Base-by-base conservation (phyloP, 2,888 invertebrate genomes). In the Esperia sulphurella region DNA sequence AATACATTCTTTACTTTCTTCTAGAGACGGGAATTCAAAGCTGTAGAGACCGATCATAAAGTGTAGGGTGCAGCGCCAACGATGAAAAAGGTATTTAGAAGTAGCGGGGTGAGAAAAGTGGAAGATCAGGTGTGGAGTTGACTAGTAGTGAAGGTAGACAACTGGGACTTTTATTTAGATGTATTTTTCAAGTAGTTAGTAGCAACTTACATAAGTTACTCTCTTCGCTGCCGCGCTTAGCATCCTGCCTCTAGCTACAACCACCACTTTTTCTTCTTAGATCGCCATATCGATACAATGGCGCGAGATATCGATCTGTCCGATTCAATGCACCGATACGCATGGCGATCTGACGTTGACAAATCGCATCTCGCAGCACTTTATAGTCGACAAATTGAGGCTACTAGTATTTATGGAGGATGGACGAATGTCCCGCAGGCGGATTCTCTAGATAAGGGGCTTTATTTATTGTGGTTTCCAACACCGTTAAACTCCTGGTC, bases 301-400 rank as follows among this genome's bases (percentile, higher is more conserved):
- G 65, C 50, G 45, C 71, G 69, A 74, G 84, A 85, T 84, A 83
- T 73, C 63, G 80, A 78, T 79, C 75, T 77, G 62, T 73, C 70
- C 71, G 76, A 71, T 75, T 70, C 76, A 72, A 79, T 79, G 73
- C 70, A 76, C 75, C 76, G 80, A 81, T 83, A 76, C 77, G 71
- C 73, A 72, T 71, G 70, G 71, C 75, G 61, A 67, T 57, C 60
- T 69, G 84, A 87, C 85, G 72, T 80, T 83, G 86, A 87, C 84
- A 85, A 86, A 87, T 86, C 77, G 77, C 78, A 68, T 67, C 70
- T 77, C 72, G 67, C 67, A 62, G 61, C 66, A 76, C 59, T 81
- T 83, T 83, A 83, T 73, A 69, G 74, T 63, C 63, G 79, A 83
- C 85, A 82, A 86, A 86, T 85, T 86, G 83, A 78, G 73, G 77